Base-by-base conservation (phyloP, 2,888 invertebrate genomes). In the Drosophila anomelani region DNA sequence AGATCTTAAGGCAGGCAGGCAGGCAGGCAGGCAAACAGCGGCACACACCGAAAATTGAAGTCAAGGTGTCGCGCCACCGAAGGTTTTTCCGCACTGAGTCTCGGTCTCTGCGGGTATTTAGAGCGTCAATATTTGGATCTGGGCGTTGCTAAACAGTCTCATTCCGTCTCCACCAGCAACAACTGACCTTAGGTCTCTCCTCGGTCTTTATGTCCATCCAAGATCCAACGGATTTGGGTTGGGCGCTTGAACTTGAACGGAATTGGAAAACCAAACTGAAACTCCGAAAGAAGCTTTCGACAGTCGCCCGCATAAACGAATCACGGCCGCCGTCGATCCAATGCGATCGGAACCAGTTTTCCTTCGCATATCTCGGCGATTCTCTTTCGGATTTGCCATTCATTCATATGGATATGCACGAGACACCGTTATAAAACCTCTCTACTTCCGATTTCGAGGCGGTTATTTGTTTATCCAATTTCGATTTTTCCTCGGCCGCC, bases 71-170 rank as follows among this genome's bases (percentile, higher is more conserved):
- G 75, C 44, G 64, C 68, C 68, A 67, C 44, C 78, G 85, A 85
- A 85, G 85, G 85, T 85, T 89, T 85, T 87, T 85, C 89, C 87
- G 81, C 78, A 75, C 62, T 76, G 60, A 3, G 12, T 34, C 34
- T 26, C 23, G 23, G 46, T 8, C 46, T 75, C 79, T 69, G 69
- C 71, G 64, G 76, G 76, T 83, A 84, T 88, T 88, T 84, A 68
- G 84, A 88, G 88, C 80, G 83, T 83, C 83, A 84, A 88, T 84
- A 84, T 84, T 84, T 88, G 86, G 75, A 85, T 74, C 78, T 81
- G 85, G 85, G 85, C 85, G 88, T 85, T 81, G 79, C 72, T 82
- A 78, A 88, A 83, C 81, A 84, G 75, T 76, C 80, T 75, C 72
- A 79, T 79, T 79, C 73, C 77, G 66, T 64, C 38, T 47, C 34